Evolutionary conservation across 2,113 vertebrate genomes (phyloP).

Genomic region (Phycodurus eques): DNA sequence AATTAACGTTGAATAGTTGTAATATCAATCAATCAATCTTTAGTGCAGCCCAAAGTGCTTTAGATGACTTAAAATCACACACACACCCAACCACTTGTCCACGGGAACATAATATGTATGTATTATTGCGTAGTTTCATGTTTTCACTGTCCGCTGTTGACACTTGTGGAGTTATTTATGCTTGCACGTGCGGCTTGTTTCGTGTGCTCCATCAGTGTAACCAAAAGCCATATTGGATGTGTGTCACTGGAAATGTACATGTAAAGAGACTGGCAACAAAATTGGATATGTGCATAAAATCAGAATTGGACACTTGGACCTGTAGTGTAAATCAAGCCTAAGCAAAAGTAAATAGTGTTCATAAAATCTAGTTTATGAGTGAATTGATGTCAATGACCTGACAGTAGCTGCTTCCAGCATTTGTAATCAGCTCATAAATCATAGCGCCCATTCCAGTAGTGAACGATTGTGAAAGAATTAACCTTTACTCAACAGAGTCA

Average conservation of each 20-base stretch:
- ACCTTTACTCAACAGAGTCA: slow-evolving; percentile 21
- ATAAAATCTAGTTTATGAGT: slow-evolving; percentile 27
- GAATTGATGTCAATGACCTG: slow-evolving; percentile 38
- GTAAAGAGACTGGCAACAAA: background rate
- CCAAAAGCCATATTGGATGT: background rate
- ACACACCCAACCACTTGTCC: too few relatives aligned
- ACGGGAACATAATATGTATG: background rate
- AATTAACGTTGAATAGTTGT: background rate
- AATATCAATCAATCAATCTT: background rate
- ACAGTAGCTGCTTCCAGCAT: slow-evolving; percentile 54
- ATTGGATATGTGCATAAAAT: background rate
- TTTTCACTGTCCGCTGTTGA: background rate
- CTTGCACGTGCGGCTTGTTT: too few relatives aligned
- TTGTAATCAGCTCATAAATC: slow-evolving; percentile 51
- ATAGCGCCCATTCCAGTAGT: slow-evolving; percentile 38
- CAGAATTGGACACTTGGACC: background rate
- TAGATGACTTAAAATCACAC: too few relatives aligned
- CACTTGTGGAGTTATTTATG: too few relatives aligned
- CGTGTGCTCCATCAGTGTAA: too few relatives aligned
- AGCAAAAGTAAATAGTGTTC: background rate
- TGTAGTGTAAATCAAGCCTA: background rate
- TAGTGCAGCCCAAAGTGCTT: too few relatives aligned
- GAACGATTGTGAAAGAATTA: slow-evolving; percentile 41
- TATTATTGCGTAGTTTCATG: background rate
- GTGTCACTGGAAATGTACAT: background rate